Percentiles rank a stretch among this genome's conserved stretches.
phyloP scores from a whole-genome alignment of 1,140 invertebrate species.

The Chrysomallon squamiferum region DNA sequence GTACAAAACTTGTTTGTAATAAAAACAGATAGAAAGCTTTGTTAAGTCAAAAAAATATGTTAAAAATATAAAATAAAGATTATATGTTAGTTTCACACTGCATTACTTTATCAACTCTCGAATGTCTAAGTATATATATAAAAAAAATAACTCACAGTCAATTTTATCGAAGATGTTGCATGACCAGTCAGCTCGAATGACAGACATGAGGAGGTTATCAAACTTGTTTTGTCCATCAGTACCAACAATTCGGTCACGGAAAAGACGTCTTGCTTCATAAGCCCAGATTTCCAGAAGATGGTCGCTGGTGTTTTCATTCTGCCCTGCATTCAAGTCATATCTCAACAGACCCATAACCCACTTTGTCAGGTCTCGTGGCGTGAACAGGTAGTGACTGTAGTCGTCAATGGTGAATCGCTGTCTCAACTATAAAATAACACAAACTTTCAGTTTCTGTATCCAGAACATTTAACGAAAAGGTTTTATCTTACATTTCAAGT shows the following conservation, averaged over 20 bases:
- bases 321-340: constrained; percentile 52
- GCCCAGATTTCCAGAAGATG: constrained; percentile 70
- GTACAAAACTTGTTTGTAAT: no score
- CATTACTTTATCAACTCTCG: no score
- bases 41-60: no score
- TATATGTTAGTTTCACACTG: no score
- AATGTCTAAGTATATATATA: no score
- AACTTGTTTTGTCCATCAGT: constrained; percentile 74
- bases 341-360: constrained; percentile 75
- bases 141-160: constrained; percentile 51
- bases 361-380: constrained; percentile 74
- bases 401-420: constrained; percentile 70
- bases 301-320: constrained; percentile 53
- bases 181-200: constrained; percentile 66
- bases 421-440: constrained; percentile 63
- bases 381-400: constrained; percentile 74
- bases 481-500: background rate
- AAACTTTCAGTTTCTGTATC: background rate
- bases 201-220: constrained; percentile 70
- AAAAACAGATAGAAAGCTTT: no score
- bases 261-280: constrained; percentile 80
- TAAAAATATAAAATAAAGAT: no score
- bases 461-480: background rate
- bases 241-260: constrained; percentile 77
- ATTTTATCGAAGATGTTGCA: constrained; percentile 61